phyloP scores from a whole-genome alignment of 2,797 vertebrate species.

The Lophotriccus pileatus region DNA sequence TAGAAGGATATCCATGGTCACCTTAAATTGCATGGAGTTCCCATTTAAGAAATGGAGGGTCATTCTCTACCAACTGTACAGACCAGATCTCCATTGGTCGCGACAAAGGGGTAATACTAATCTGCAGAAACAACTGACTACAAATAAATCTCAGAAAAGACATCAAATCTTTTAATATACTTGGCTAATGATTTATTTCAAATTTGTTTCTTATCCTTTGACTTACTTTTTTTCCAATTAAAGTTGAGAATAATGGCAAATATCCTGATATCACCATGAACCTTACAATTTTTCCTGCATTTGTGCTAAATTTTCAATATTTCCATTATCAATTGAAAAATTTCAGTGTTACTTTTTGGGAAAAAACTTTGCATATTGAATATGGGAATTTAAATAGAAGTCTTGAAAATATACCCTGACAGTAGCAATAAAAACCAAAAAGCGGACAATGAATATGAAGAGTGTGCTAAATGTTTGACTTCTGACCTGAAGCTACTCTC shows the following conservation, averaged over 20 bases:
- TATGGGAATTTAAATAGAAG: no score
- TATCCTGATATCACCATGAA: not conserved
- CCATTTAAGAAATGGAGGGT: not conserved
- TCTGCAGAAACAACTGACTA: not conserved
- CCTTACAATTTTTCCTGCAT: not conserved
- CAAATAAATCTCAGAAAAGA: not conserved
- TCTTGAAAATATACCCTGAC: not conserved
- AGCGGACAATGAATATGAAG: not conserved
- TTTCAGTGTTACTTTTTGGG: not conserved
- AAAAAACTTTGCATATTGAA: no score
- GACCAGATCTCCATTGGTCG: not conserved
- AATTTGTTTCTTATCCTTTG: not conserved
- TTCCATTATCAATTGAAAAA: not conserved
- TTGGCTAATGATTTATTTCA: not conserved
- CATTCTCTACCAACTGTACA: fast-evolving
- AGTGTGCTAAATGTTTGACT: not conserved
- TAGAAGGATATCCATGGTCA: not conserved
- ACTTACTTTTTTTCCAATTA: not conserved
- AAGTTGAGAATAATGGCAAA: not conserved
- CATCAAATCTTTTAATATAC: not conserved
- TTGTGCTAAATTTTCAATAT: not conserved
- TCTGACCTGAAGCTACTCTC: not conserved
- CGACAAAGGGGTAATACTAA: fast-evolving
- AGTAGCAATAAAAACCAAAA: not conserved
- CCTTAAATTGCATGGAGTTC: not conserved